phyloP scores from a whole-genome alignment of 1,140 invertebrate species.

The Tetramorium parvispinum region DNA sequence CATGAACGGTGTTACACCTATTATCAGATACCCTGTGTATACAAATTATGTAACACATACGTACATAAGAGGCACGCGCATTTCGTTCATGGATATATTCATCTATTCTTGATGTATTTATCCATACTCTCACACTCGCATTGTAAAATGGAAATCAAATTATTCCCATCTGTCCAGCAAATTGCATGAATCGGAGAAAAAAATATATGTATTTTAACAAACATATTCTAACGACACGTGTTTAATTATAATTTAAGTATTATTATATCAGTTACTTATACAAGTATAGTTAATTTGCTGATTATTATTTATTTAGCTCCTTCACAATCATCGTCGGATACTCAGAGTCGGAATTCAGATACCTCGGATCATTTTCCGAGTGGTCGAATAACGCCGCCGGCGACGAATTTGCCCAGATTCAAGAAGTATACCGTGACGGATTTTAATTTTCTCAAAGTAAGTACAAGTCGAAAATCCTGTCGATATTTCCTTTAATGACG shows the following conservation, averaged over 20 bases:
- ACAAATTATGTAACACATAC: not conserved
- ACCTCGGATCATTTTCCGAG: slow-evolving; percentile 88
- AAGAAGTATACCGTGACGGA: slow-evolving; percentile 95
- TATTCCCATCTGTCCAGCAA: not conserved
- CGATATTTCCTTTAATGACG: not conserved
- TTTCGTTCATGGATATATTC: not conserved
- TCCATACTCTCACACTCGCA: slow-evolving; percentile 1
- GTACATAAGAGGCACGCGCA: not conserved
- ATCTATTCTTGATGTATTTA: not conserved
- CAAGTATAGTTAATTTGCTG: not conserved
- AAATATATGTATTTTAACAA: not conserved
- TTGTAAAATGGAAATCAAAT: not conserved
- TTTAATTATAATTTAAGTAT: not conserved
- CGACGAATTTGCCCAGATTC: slow-evolving; percentile 94
- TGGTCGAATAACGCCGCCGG: slow-evolving; percentile 92
- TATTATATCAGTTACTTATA: not conserved
- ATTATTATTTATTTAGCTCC: slow-evolving; percentile 75
- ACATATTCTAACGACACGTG: not conserved
- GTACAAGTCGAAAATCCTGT: slow-evolving; percentile 31
- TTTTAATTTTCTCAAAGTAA: slow-evolving; percentile 96
- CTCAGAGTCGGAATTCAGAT: slow-evolving; percentile 80
- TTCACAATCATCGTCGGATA: slow-evolving; percentile 82
- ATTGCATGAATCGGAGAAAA: not conserved
- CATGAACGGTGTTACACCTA: too few relatives aligned
- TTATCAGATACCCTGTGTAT: not conserved